Evolutionary conservation across 1,140 invertebrate genomes (phyloP).

Genomic region (Drosophila micromelanica): DNA sequence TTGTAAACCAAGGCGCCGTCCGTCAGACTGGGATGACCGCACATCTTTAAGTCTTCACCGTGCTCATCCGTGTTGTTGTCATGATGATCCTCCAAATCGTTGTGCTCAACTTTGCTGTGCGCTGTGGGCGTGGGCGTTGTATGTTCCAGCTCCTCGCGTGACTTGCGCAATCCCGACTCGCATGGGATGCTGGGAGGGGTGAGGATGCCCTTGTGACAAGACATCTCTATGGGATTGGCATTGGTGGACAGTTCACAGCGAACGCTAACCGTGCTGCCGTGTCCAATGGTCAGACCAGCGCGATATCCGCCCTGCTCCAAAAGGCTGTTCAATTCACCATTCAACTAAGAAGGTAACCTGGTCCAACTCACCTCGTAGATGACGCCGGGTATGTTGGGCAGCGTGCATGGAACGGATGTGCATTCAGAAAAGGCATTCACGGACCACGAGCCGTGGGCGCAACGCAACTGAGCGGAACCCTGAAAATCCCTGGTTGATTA

Average conservation of each 20-base stretch:
- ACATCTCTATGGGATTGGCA: constrained; percentile 83
- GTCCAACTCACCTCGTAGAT: constrained; percentile 86
- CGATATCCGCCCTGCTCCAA: constrained; percentile 87
- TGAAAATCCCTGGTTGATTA: constrained; percentile 10
- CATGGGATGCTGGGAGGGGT: constrained; percentile 87
- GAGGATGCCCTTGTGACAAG: constrained; percentile 89
- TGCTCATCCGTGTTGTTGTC: constrained; percentile 74
- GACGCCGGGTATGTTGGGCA: constrained; percentile 89
- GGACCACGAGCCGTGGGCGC: constrained; percentile 92
- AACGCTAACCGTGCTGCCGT: constrained; percentile 89
- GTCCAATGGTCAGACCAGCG: constrained; percentile 90
- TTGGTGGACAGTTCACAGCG: constrained; percentile 87
- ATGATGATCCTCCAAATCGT: constrained; percentile 85
- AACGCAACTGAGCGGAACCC: constrained; percentile 89
- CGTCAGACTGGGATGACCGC: constrained; percentile 70
- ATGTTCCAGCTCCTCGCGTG: constrained; percentile 73
- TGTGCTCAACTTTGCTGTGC: constrained; percentile 49
- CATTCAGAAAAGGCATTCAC: constrained; percentile 90
- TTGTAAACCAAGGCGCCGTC: constrained; percentile 80
- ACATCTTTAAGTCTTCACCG: constrained; percentile 77
- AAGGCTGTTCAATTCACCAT: background rate
- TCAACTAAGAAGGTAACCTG: background rate
- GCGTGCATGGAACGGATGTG: constrained; percentile 90
- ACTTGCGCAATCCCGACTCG: constrained; percentile 71
- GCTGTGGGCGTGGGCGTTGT: constrained; percentile 39